Conservation (phyloP, 1,140 invertebrate species). For the Gonioctena quinquepunctata region DNA sequence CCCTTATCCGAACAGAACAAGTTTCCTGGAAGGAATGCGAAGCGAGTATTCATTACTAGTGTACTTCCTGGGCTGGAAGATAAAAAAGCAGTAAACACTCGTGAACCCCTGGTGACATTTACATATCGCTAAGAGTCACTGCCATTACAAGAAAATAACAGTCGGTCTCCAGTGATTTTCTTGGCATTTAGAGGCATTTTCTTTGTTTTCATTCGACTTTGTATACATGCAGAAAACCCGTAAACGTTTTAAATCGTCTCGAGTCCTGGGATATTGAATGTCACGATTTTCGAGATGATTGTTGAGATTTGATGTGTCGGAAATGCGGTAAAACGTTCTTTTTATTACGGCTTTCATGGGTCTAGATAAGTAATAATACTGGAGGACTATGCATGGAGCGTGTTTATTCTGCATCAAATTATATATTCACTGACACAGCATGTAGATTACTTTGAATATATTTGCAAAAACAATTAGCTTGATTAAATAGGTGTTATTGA, state of each 20-base stretch:
- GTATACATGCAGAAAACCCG: neutral
- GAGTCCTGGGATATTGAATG: neutral
- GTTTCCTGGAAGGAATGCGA: neutral
- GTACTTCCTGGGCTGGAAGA: neutral
- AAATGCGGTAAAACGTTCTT: neutral
- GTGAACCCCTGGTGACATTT: conserved; percentile 12
- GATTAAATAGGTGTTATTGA: no score
- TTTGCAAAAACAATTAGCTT: no score
- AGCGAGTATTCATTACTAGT: neutral
- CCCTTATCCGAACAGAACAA: neutral
- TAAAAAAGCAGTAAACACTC: conserved; percentile 6
- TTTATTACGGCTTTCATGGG: no score
- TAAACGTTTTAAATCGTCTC: neutral
- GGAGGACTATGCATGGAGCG: no score
- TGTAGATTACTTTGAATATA: no score
- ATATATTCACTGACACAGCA: no score
- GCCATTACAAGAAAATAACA: neutral
- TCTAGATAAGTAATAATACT: no score
- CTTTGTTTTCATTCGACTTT: conserved; percentile 9
- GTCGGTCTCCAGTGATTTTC: conserved; percentile 6
- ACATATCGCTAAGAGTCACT: neutral
- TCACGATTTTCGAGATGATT: neutral
- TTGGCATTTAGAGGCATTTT: neutral
- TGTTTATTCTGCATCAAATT: no score
- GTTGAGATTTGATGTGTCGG: neutral